A percentile compares a stretch with the other conserved stretches of the same genome.
Evolutionary conservation across 2,888 invertebrate genomes (phyloP).

Genomic region (Phyllotreta striolata): DNA sequence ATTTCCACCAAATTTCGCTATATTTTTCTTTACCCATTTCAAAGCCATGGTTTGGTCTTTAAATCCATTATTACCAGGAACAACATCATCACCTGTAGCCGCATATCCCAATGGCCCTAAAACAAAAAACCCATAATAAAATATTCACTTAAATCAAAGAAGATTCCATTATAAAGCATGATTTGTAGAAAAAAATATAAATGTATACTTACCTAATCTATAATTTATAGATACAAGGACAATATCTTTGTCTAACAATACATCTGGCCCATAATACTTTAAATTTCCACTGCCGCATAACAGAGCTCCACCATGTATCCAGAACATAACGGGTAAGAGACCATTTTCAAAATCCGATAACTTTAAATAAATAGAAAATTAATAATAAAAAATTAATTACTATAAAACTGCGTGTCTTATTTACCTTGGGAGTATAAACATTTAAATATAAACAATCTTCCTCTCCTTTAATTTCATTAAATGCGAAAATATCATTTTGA

Average conservation of each 20-base stretch:
- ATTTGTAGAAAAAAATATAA: too few relatives aligned
- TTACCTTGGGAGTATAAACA: constrained; percentile 67
- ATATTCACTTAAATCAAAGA: too few relatives aligned
- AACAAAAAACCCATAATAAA: too few relatives aligned
- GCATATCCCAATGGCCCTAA: constrained; percentile 40
- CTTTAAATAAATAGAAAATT: constrained; percentile 31
- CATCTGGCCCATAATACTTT: constrained; percentile 73
- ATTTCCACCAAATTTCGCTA: constrained; percentile 48
- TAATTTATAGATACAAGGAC: constrained; percentile 75
- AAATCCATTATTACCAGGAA: constrained; percentile 47
- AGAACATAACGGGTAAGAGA: constrained; percentile 75
- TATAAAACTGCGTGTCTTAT: background rate
- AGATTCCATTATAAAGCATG: too few relatives aligned
- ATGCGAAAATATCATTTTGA: constrained; percentile 74
- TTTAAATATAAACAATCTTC: constrained; percentile 89
- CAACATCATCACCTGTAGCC: constrained; percentile 43
- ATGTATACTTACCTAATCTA: constrained; percentile 67
- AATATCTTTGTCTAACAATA: constrained; percentile 73
- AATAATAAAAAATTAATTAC: background rate
- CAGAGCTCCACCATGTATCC: constrained; percentile 79
- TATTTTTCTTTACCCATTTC: constrained; percentile 46
- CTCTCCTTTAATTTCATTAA: constrained; percentile 70
- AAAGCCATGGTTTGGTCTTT: constrained; percentile 48
- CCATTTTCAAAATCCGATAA: constrained; percentile 42
- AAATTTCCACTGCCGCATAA: constrained; percentile 73